A percentile compares a stretch with the other conserved stretches of the same genome.
Evolutionary conservation across 2,888 invertebrate genomes (phyloP).

Genomic region (Incurvaria masculella): DNA sequence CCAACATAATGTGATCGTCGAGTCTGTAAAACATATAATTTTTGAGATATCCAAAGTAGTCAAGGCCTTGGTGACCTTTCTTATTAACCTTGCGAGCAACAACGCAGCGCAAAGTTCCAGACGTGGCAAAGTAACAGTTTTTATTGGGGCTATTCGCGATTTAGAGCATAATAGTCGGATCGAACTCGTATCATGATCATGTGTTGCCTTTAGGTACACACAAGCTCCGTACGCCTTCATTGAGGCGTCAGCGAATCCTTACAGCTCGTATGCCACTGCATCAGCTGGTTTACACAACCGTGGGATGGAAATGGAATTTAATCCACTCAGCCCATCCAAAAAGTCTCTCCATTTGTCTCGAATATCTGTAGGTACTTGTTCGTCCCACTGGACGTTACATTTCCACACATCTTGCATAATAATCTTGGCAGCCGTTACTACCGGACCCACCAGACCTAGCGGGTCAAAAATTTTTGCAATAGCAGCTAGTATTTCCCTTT

Average conservation of each 20-base stretch:
- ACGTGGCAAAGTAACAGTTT: constrained; percentile 20
- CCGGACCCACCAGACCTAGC: constrained; percentile 13
- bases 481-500: constrained; percentile 14
- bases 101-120: constrained; percentile 19
- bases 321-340: neutral
- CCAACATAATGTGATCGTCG: constrained; percentile 13
- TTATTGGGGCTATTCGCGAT: constrained; percentile 18
- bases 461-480: constrained; percentile 18
- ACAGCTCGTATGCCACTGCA: constrained; percentile 1
- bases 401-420: constrained; percentile 16
- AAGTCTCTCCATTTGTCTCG: constrained; percentile 16
- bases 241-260: constrained; percentile 20
- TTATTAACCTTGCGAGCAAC: constrained; percentile 13
- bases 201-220: constrained; percentile 17
- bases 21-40: constrained; percentile 16
- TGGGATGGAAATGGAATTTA: constrained; percentile 2
- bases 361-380: constrained; percentile 15
- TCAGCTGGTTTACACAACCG: neutral
- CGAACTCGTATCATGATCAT: constrained; percentile 1
- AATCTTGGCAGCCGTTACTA: constrained; percentile 12
- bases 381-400: constrained; percentile 18
- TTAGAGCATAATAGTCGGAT: constrained; percentile 18
- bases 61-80: constrained; percentile 10
- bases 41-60: constrained; percentile 5
- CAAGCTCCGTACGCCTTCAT: constrained; percentile 20